Evolutionary conservation across 2,888 invertebrate species (phyloP).

Genomic region (Apeira syringaria): DNA sequence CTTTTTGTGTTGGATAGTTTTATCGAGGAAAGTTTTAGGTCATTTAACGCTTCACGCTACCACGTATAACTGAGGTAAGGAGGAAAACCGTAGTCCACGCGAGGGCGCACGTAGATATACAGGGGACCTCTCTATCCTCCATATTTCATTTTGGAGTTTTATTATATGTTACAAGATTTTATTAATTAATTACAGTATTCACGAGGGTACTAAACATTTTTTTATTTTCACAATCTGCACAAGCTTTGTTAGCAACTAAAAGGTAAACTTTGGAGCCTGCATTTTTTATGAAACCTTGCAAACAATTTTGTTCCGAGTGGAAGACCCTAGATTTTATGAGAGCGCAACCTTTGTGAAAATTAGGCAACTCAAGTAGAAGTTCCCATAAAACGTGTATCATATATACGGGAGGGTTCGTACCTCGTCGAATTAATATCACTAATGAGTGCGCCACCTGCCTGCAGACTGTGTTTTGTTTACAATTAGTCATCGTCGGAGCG

Average conservation of each 20-base stretch:
- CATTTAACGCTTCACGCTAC: too few relatives aligned
- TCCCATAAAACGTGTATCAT: constrained; percentile 17
- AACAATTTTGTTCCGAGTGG: constrained; percentile 50
- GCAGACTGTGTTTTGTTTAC: constrained; percentile 37
- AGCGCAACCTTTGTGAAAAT: constrained; percentile 46
- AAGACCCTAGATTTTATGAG: constrained; percentile 46
- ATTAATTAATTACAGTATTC: too few relatives aligned
- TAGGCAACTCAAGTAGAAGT: constrained; percentile 24
- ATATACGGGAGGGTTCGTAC: constrained; percentile 25
- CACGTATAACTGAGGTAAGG: too few relatives aligned
- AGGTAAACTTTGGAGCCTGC: constrained; percentile 27
- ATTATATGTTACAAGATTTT: too few relatives aligned
- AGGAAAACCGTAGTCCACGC: too few relatives aligned
- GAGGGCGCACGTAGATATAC: too few relatives aligned
- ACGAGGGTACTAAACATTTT: too few relatives aligned
- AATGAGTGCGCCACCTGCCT: constrained; percentile 42
- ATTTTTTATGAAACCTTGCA: constrained; percentile 51
- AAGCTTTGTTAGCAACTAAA: constrained; percentile 5
- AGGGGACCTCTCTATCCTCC: too few relatives aligned
- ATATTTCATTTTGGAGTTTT: too few relatives aligned
- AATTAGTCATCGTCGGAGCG: constrained; percentile 40
- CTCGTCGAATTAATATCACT: constrained; percentile 43
- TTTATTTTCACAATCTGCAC: neutral
- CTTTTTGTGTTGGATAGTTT: too few relatives aligned
- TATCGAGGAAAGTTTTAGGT: too few relatives aligned